phyloP scores from a whole-genome alignment of 2,797 vertebrate genomes.

The Bucorvus abyssinicus region DNA sequence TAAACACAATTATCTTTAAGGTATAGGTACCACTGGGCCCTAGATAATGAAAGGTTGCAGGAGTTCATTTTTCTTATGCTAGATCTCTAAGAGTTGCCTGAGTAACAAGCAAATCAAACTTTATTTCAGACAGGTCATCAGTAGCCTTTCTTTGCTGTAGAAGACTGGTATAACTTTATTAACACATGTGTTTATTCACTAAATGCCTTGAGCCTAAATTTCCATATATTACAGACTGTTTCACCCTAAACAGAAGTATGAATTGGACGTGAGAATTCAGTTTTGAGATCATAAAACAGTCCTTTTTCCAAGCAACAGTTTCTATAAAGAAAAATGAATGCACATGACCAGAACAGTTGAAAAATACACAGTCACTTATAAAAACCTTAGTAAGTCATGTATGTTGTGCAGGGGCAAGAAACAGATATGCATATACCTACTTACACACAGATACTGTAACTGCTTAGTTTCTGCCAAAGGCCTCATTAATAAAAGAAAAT shows the following conservation, averaged over 20 bases:
- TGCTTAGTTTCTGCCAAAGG: neutral
- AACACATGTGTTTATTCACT: neutral
- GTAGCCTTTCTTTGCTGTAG: neutral
- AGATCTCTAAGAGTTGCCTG: neutral
- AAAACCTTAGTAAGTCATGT: neutral
- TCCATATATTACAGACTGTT: neutral
- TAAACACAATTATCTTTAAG: neutral
- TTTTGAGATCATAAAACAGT: neutral
- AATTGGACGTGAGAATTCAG: neutral
- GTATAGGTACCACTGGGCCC: neutral
- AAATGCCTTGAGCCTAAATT: neutral
- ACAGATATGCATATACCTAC: neutral
- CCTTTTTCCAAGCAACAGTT: neutral
- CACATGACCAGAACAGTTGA: neutral
- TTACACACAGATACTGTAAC: neutral
- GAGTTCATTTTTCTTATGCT: neutral
- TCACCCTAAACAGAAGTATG: neutral
- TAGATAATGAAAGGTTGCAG: neutral
- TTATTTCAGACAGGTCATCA: neutral
- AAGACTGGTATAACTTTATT: neutral
- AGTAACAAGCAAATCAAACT: conserved; percentile 3
- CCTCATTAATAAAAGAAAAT: neutral
- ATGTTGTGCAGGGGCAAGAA: neutral
- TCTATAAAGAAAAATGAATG: neutral
- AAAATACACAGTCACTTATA: neutral